phyloP scores from a whole-genome alignment of 2,888 invertebrate species.

The Arge pagana region DNA sequence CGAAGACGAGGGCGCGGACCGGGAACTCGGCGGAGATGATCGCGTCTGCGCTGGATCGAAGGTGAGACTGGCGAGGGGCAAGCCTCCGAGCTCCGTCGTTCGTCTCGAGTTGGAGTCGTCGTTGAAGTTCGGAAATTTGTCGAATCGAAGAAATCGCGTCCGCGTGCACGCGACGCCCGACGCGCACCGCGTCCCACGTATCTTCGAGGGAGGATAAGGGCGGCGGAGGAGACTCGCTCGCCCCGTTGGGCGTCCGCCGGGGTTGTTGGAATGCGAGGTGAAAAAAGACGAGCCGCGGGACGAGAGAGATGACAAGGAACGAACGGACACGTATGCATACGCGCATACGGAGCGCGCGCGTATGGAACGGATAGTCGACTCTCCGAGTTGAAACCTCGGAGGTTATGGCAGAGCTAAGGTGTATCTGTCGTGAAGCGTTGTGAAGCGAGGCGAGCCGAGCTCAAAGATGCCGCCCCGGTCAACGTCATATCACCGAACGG shows the following conservation, averaged over 20 bases:
- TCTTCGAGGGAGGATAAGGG: background rate
- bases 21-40: too few relatives aligned
- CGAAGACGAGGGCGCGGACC: too few relatives aligned
- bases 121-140: too few relatives aligned
- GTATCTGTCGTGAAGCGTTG: constrained; percentile 42
- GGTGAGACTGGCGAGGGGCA: too few relatives aligned
- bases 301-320: background rate
- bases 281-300: background rate
- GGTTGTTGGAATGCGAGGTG: constrained; percentile 6
- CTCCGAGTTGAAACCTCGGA: constrained; percentile 4
- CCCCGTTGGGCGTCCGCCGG: background rate
- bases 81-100: too few relatives aligned
- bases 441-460: constrained; percentile 36
- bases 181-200: background rate
- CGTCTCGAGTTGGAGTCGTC: too few relatives aligned
- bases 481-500: constrained; percentile 45
- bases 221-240: too few relatives aligned
- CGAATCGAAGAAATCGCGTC: too few relatives aligned
- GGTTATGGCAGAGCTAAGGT: constrained; percentile 28
- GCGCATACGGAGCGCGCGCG: background rate
- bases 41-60: too few relatives aligned
- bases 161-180: background rate
- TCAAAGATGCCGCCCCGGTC: constrained; percentile 50
- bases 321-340: background rate
- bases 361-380: too few relatives aligned